Evolutionary conservation across 2,888 invertebrate species (phyloP).

Genomic region (Leucozona laternaria): DNA sequence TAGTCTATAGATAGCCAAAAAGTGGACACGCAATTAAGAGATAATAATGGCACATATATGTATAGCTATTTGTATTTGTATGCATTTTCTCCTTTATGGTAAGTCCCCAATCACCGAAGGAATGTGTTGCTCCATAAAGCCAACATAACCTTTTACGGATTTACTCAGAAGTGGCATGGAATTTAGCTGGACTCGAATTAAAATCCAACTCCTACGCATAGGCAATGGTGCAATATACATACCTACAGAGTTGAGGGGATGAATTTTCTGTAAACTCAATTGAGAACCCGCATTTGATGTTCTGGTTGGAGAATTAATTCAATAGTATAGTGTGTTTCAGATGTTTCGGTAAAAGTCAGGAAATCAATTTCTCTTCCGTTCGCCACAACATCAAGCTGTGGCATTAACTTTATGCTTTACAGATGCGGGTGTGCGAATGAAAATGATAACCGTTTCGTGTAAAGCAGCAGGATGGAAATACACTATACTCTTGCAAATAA

Average conservation of each 20-base stretch:
- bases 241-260: slow-evolving; percentile 1
- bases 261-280: slow-evolving; percentile 67
- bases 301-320: slow-evolving; percentile 67
- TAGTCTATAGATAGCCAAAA: slow-evolving; percentile 34
- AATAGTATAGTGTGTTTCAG: slow-evolving; percentile 62
- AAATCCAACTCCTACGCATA: slow-evolving; percentile 50
- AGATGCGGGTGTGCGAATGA: slow-evolving; percentile 28
- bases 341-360: slow-evolving; percentile 72
- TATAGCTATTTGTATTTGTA: too few relatives aligned
- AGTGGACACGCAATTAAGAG: slow-evolving; percentile 50
- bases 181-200: slow-evolving; percentile 30
- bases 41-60: slow-evolving; percentile 35
- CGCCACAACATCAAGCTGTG: slow-evolving; percentile 66
- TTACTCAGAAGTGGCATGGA: slow-evolving; percentile 18
- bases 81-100: slow-evolving; percentile 23
- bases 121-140: slow-evolving; percentile 6
- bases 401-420: slow-evolving; percentile 22
- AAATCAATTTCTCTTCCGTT: slow-evolving; percentile 73
- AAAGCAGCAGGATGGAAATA: not conserved
- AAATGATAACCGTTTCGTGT: slow-evolving; percentile 33
- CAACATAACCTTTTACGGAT: slow-evolving; percentile 17
- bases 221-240: slow-evolving; percentile 15
- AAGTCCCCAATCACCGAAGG: slow-evolving; percentile 49
- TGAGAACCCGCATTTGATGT: slow-evolving; percentile 64
- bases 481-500: slow-evolving; percentile 1